These are phyloP conservation scores for Pollimyrus isidori DNA, from an alignment of 2,113 vertebrate genomes.

Conservation along the genomic window DNA sequence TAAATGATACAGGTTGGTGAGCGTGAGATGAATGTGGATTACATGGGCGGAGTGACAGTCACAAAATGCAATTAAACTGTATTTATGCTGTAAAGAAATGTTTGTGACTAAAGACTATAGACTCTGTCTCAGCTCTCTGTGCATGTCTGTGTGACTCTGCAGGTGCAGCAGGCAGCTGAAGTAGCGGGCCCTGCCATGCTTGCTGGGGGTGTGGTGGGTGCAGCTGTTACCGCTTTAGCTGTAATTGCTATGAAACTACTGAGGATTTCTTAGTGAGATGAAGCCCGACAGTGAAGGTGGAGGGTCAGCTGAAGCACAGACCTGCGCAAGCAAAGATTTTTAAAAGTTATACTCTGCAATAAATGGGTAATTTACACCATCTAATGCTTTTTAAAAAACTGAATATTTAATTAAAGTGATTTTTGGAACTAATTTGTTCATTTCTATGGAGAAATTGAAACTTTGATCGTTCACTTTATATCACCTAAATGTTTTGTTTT, in stretches of 20 bases:
- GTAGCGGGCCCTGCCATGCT: no score
- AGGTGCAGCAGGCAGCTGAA: slow-evolving; percentile 36
- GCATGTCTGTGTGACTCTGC: slow-evolving; percentile 3
- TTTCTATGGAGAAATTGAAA: neutral
- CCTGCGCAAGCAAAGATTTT: neutral
- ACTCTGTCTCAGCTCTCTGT: neutral
- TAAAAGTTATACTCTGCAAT: neutral
- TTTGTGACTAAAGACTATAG: no score
- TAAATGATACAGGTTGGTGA: no score
- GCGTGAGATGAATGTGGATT: no score
- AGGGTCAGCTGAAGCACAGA: neutral
- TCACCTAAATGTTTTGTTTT: neutral
- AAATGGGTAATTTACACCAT: neutral
- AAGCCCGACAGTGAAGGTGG: neutral
- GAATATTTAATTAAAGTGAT: neutral
- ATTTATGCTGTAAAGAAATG: no score
- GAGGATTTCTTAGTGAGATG: neutral
- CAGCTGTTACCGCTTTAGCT: no score
- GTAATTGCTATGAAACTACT: no score
- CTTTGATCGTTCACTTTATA: neutral
- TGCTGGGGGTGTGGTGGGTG: no score
- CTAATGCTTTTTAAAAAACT: neutral
- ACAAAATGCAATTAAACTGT: neutral
- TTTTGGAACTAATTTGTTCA: neutral
- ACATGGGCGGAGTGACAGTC: no score